These are phyloP conservation scores for Cyphomyrus plagiostoma DNA, from an alignment of 2,113 vertebrate genomes.

Conservation along the genomic window DNA sequence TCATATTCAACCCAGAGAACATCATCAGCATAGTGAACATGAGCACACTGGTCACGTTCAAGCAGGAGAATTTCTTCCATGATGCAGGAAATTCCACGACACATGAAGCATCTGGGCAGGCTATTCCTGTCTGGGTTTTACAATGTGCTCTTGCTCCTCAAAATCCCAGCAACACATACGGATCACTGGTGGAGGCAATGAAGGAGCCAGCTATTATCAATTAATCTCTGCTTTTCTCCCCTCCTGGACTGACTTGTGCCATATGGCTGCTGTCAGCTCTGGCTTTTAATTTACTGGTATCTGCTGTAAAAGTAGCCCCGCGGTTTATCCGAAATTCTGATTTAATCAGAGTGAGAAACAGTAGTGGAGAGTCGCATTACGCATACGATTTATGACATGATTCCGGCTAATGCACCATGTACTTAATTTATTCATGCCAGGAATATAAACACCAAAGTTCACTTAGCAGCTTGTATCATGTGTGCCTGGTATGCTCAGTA, in stretches of 20 bases:
- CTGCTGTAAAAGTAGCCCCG: slow-evolving; percentile 62
- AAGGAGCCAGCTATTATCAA: slow-evolving; percentile 66
- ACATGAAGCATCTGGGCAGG: slow-evolving; percentile 26
- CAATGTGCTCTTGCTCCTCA: slow-evolving; percentile 47
- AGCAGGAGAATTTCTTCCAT: background rate
- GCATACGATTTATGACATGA: background rate
- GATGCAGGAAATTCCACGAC: background rate
- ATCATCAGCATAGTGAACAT: background rate
- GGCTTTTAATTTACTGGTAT: slow-evolving; percentile 70
- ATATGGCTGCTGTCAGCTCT: slow-evolving; percentile 69
- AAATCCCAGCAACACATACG: slow-evolving; percentile 46
- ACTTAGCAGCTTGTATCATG: background rate
- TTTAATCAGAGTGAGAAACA: slow-evolving; percentile 54
- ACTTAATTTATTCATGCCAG: background rate
- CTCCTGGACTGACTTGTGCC: slow-evolving; percentile 56
- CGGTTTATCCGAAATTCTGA: slow-evolving; percentile 61
- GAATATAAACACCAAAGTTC: slow-evolving; percentile 1
- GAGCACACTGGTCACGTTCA: background rate
- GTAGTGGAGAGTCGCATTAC: slow-evolving; percentile 23
- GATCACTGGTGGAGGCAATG: slow-evolving; percentile 59
- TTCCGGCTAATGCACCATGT: background rate
- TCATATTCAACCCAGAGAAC: background rate
- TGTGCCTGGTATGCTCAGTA: background rate
- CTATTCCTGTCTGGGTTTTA: slow-evolving; percentile 45
- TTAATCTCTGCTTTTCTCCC: slow-evolving; percentile 63